These are phyloP conservation scores for Polydesmus complanatus DNA, from an alignment of 2,888 invertebrate genomes.

Conservation along the genomic window DNA sequence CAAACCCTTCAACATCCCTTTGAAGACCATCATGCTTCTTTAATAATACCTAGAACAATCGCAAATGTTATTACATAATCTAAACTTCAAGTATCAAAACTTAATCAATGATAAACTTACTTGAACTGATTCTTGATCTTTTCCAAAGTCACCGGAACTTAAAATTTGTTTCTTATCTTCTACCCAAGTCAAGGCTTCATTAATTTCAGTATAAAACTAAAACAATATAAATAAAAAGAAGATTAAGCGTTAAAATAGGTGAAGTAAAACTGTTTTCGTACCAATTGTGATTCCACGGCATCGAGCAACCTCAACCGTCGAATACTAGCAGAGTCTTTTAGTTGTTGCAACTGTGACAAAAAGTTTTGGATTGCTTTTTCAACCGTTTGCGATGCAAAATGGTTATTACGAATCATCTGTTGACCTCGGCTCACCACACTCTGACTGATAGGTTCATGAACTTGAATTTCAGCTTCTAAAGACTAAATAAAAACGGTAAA, in stretches of 20 bases:
- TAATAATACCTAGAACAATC: constrained; percentile 42
- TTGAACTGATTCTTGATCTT: constrained; percentile 82
- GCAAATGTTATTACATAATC: background rate
- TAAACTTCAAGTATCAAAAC: background rate
- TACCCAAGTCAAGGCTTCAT: constrained; percentile 88
- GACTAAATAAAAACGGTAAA: constrained; percentile 35
- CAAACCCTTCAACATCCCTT: constrained; percentile 67
- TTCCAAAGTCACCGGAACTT: constrained; percentile 63
- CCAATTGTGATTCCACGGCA: constrained; percentile 68
- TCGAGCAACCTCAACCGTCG: constrained; percentile 59
- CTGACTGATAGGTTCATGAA: constrained; percentile 70
- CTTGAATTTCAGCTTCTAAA: constrained; percentile 73
- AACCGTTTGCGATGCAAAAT: constrained; percentile 66
- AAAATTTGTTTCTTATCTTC: constrained; percentile 64
- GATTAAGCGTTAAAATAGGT: background rate
- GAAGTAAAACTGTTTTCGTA: constrained; percentile 26
- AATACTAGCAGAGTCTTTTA: constrained; percentile 57
- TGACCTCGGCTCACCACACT: constrained; percentile 57
- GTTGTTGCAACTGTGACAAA: constrained; percentile 49
- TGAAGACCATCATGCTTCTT: constrained; percentile 71
- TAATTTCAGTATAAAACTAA: constrained; percentile 74
- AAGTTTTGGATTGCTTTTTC: constrained; percentile 52
- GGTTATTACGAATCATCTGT: constrained; percentile 65
- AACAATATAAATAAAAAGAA: constrained; percentile 22
- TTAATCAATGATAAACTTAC: constrained; percentile 20